Percentiles rank a stretch among this genome's conserved stretches.
Evolutionary conservation across 2,888 invertebrate species (phyloP).

Genomic region (Fragum fragum): DNA sequence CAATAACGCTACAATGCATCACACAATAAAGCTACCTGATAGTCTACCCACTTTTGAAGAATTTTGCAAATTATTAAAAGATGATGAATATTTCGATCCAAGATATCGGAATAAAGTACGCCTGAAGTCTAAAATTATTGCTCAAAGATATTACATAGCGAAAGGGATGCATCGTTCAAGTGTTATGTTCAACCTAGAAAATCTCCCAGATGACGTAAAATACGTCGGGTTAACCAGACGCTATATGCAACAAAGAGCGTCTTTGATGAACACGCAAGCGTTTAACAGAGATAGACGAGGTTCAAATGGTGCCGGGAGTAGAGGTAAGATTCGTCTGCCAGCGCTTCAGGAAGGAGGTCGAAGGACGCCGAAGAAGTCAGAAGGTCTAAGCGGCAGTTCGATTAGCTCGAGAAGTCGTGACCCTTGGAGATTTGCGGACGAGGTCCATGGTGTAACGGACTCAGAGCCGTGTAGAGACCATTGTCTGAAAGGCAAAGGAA

Average conservation of each 20-base stretch:
- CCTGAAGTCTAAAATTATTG: slow-evolving; percentile 45
- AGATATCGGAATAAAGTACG: slow-evolving; percentile 46
- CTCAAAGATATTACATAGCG: slow-evolving; percentile 50
- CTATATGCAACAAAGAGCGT: slow-evolving; percentile 11
- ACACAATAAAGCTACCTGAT: slow-evolving; percentile 49
- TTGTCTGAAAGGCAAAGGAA: slow-evolving; percentile 29
- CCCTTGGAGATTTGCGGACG: slow-evolving; percentile 30
- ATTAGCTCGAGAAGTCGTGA: neutral
- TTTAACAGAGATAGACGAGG: slow-evolving; percentile 14
- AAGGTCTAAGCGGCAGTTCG: neutral
- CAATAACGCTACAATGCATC: neutral
- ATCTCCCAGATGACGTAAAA: slow-evolving; percentile 24
- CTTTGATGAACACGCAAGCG: neutral
- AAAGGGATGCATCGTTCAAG: slow-evolving; percentile 33
- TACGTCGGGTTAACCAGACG: slow-evolving; percentile 9
- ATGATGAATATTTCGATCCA: slow-evolving; percentile 59
- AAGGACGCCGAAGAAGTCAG: neutral
- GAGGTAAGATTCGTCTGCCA: slow-evolving; percentile 30
- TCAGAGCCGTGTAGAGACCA: slow-evolving; percentile 63
- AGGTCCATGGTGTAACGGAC: slow-evolving; percentile 61
- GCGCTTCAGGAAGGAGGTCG: slow-evolving; percentile 35
- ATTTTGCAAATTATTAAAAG: slow-evolving; percentile 44
- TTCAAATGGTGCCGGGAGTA: slow-evolving; percentile 26
- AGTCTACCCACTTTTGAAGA: slow-evolving; percentile 58
- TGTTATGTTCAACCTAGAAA: slow-evolving; percentile 26